These are phyloP conservation scores for Caenorhabditis angaria DNA, from an alignment of 2,888 invertebrate genomes.

Conservation along the genomic window DNA sequence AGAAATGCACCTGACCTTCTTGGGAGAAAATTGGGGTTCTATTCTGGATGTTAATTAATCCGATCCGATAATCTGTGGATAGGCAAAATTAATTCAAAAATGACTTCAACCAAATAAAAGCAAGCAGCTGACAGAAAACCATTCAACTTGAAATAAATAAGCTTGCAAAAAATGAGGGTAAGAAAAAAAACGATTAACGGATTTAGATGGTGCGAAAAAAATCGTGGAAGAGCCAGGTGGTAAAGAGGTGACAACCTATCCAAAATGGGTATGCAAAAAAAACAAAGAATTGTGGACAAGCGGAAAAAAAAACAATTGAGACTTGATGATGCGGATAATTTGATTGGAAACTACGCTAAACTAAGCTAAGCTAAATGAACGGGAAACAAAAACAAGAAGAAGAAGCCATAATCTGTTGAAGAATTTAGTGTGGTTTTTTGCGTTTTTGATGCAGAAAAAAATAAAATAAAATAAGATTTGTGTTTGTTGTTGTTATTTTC, in stretches of 20 bases:
- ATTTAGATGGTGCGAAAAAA: background rate
- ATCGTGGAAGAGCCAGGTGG: background rate
- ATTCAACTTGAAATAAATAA: constrained; percentile 1
- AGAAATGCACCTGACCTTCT: background rate
- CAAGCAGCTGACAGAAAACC: background rate
- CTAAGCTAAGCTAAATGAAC: too few relatives aligned
- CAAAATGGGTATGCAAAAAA: too few relatives aligned
- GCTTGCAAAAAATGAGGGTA: background rate
- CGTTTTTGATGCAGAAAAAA: background rate
- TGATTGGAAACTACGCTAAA: background rate
- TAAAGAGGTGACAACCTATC: constrained; percentile 1
- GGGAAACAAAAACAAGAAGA: too few relatives aligned
- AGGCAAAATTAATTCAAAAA: background rate
- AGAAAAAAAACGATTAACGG: background rate
- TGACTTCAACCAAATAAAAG: background rate
- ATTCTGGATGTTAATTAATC: constrained; percentile 4
- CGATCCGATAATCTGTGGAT: constrained; percentile 1
- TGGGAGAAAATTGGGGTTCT: too few relatives aligned
- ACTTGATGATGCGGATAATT: constrained; percentile 1
- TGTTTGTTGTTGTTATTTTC: background rate
- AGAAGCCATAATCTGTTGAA: background rate
- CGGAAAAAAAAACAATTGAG: background rate
- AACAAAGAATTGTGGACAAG: background rate
- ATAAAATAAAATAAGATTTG: too few relatives aligned
- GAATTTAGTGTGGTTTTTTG: background rate